Evolutionary conservation across 2,888 invertebrate genomes (phyloP).

Genomic region (Heteromyza rotundicornis): DNA sequence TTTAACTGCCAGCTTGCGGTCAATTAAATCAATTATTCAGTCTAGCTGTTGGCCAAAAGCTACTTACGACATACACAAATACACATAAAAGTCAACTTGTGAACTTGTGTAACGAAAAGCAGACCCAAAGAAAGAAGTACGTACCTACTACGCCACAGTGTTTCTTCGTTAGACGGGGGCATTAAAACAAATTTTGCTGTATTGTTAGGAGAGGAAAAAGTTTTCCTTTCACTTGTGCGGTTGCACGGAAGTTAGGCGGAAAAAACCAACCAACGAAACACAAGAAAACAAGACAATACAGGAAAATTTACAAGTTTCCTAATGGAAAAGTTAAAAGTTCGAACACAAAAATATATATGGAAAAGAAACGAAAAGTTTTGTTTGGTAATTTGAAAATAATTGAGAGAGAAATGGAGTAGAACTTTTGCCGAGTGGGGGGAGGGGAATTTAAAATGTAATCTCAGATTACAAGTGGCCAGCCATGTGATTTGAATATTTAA

Average conservation of each 20-base stretch:
- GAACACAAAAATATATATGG: too few relatives aligned
- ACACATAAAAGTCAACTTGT: not conserved
- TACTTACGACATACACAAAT: not conserved
- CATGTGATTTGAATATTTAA: not conserved
- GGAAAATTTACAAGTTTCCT: slow-evolving; percentile 26
- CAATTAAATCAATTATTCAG: slow-evolving; percentile 30
- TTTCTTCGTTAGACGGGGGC: too few relatives aligned
- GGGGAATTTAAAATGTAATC: not conserved
- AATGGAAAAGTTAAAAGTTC: slow-evolving; percentile 28
- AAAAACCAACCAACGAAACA: not conserved
- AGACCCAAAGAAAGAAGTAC: too few relatives aligned
- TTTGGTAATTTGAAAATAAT: slow-evolving; percentile 29
- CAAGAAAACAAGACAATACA: not conserved
- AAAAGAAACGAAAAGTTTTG: slow-evolving; percentile 22
- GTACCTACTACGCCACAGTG: too few relatives aligned
- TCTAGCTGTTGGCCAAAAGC: not conserved
- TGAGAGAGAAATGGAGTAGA: slow-evolving; percentile 20
- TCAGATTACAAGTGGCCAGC: not conserved
- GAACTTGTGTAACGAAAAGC: too few relatives aligned
- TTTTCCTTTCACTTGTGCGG: slow-evolving; percentile 12
- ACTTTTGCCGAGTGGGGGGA: not conserved
- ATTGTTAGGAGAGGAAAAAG: too few relatives aligned
- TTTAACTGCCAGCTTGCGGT: slow-evolving; percentile 31
- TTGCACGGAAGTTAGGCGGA: slow-evolving; percentile 7
- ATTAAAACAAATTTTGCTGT: not conserved